phyloP scores from a whole-genome alignment of 2,797 vertebrate species.

The Halcyon smyrnensis region DNA sequence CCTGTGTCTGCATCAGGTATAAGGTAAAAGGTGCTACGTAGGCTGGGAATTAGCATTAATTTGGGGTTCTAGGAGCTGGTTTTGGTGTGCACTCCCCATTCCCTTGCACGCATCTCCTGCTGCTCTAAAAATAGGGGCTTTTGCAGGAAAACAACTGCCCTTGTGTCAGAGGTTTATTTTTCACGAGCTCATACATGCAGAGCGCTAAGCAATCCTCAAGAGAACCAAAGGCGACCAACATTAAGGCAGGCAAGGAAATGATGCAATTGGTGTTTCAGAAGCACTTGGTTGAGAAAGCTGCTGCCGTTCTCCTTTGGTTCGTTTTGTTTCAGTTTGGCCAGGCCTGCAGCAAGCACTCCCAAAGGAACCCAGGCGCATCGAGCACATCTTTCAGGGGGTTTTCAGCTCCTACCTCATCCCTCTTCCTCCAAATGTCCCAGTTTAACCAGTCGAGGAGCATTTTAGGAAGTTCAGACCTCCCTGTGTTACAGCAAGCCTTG shows the following conservation, averaged over 20 bases:
- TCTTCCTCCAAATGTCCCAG: neutral
- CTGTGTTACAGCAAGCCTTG: neutral
- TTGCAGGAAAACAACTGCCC: neutral
- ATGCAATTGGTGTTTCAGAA: slow-evolving; percentile 13
- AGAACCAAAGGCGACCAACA: neutral
- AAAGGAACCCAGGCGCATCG: neutral
- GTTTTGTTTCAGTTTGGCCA: neutral
- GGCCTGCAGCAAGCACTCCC: neutral
- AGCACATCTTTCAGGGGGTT: neutral
- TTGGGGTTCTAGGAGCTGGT: neutral
- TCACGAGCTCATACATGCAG: neutral
- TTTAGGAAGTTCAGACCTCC: slow-evolving; percentile 10
- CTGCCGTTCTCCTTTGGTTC: neutral
- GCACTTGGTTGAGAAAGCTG: neutral
- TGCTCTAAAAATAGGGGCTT: neutral
- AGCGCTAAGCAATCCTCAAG: neutral
- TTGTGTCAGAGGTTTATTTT: neutral
- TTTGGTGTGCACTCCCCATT: neutral
- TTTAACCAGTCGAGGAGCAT: neutral
- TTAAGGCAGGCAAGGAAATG: slow-evolving; percentile 3
- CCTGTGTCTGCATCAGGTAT: neutral
- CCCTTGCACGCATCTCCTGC: neutral
- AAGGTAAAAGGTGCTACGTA: neutral
- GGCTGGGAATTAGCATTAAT: neutral
- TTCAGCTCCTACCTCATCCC: neutral